A percentile compares a stretch with the other conserved stretches of the same genome.
Evolutionary conservation across 2,797 vertebrate genomes (phyloP).

Genomic region (Gymnoscopelus braueri): DNA sequence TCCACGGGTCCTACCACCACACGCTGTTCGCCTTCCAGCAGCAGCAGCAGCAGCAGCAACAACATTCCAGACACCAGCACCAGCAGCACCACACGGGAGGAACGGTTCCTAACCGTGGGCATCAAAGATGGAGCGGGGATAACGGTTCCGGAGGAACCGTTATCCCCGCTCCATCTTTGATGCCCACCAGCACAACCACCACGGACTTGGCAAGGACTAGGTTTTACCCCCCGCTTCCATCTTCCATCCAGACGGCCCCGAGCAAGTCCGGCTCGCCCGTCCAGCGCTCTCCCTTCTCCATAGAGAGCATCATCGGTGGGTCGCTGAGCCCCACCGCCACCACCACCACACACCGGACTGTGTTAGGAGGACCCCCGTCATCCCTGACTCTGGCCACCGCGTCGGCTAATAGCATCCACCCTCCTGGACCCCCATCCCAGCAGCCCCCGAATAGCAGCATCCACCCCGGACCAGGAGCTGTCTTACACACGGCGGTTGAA

Average conservation of each 20-base stretch:
- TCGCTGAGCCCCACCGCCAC: conserved; percentile 74
- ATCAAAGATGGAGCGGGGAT: too few species aligned
- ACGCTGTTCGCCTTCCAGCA: conserved; percentile 91
- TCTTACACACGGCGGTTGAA: conserved; percentile 82
- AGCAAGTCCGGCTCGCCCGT: conserved; percentile 74
- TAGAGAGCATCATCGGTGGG: conserved; percentile 94
- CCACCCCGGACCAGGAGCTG: conserved; percentile 73
- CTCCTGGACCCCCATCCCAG: conserved; percentile 3
- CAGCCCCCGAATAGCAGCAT: conserved; percentile 32
- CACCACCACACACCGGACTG: conserved; percentile 9
- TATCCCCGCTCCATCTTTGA: conserved; percentile 83
- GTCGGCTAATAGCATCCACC: conserved; percentile 59
- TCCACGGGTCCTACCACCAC: conserved; percentile 86
- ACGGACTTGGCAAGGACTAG: conserved; percentile 86
- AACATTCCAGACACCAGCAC: conserved; percentile 74
- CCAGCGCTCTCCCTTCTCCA: conserved; percentile 91
- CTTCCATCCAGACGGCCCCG: conserved; percentile 76
- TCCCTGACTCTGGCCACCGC: conserved; percentile 70
- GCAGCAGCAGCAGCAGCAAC: conserved; percentile 72
- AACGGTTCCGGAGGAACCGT: conserved; percentile 62
- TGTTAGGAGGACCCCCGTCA: conserved; percentile 62
- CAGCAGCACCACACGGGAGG: conserved; percentile 70
- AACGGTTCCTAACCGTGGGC: conserved; percentile 58
- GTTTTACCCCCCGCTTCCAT: conserved; percentile 86
- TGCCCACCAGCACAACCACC: conserved; percentile 72